Evolutionary conservation across 2,113 vertebrate species (phyloP), one percentile per base, ranked within the genome.

Genomic region (Petroica traversi): DNA sequence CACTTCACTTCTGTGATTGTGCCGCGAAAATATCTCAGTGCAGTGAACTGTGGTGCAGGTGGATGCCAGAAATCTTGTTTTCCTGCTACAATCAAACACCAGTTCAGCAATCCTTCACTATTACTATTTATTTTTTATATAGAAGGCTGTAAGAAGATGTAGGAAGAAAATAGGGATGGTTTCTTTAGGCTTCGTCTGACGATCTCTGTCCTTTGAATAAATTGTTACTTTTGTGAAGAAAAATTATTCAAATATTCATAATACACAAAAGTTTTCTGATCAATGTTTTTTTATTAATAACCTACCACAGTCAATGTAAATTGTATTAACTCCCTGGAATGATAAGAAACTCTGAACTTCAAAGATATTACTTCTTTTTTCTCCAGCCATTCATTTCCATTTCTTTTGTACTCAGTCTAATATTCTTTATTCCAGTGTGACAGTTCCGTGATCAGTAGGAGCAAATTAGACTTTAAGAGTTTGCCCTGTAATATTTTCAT

Each of bases 201-300:
- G 10, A 66, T 14, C 25, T 59, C 49, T 68, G 75, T 72, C 28
- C n/a, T 88, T 89, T 85, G 71, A 74, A 40, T 52, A 55, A 81
- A 8, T 14, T 48, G 18, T 49, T 86, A 63, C 19, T 31, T 72
- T 43, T n/a, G 19, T 77, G 74, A 96, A 62, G 54, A 36, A 57
- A 62, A 93, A 68, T 55, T 68, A 78, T 71, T 92, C 3, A 3
- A 36, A 66, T 72, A 19, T 51, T 85, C 73, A 40, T 36, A 69
- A 55, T 20, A 43, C 13, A 45, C 43, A 64, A 25, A 62, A 63
- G 73, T 89, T 85, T 89, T 80, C 59, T 88, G 68, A 90, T 92
- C 49, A 22, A 49, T 73, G 45, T 31, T 71, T 96, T 95, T 92
- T 83, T 80, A 90, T 86, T 76, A 93, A 88, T 90, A 92, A 61